These are phyloP conservation scores for Chionis minor DNA, from an alignment of 2,113 vertebrate genomes.

Conservation along the genomic window DNA sequence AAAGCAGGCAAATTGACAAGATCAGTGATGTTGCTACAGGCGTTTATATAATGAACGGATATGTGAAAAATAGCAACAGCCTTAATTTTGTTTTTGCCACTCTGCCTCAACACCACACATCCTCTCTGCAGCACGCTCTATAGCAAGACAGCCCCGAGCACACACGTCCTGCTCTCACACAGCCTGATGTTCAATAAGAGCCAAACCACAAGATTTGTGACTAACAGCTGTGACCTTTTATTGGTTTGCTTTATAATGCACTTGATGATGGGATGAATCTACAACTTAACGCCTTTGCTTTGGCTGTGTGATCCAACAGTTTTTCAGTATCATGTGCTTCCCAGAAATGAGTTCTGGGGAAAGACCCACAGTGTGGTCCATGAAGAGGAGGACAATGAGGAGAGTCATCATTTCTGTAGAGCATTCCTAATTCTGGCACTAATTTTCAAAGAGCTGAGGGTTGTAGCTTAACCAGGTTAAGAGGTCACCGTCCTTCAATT, in stretches of 20 bases:
- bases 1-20: background rate
- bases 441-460: background rate
- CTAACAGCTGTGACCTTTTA: constrained; percentile 36
- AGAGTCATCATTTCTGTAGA: background rate
- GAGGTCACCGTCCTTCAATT: background rate
- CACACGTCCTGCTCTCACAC: background rate
- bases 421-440: background rate
- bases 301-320: background rate
- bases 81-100: background rate
- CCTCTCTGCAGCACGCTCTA: background rate
- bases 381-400: background rate
- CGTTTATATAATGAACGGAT: background rate
- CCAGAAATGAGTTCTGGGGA: background rate
- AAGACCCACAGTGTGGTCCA: background rate
- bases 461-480: background rate
- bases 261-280: background rate
- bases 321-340: background rate
- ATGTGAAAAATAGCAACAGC: background rate
- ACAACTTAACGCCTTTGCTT: background rate
- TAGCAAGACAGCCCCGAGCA: background rate
- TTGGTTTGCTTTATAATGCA: background rate
- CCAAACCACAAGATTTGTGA: constrained; percentile 35
- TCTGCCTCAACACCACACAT: background rate
- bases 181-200: background rate
- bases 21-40: background rate